Conservation (phyloP, 53 echinoderm and acorn worm genomes). For the Glandiceps talaboti region DNA sequence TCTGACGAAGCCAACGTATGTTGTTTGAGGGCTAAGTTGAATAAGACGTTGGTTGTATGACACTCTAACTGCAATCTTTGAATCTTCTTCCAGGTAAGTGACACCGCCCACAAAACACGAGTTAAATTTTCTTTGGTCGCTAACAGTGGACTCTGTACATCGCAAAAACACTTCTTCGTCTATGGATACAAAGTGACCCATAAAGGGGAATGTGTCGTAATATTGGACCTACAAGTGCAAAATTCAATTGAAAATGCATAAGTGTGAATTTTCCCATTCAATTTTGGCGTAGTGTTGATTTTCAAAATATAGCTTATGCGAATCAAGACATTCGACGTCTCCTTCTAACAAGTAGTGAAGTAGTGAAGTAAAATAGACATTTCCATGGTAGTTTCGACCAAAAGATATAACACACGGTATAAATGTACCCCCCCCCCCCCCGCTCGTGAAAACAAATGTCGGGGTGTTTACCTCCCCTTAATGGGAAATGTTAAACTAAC, state of each 20-base stretch:
- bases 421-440: no score
- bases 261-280: no score
- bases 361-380: no score
- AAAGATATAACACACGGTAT: no score
- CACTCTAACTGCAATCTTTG: slow-evolving; percentile 13
- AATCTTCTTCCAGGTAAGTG: slow-evolving; percentile 11
- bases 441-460: no score
- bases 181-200: slow-evolving; percentile 12
- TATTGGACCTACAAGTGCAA: slow-evolving; percentile 25
- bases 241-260: neutral
- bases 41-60: neutral
- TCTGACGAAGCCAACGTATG: neutral
- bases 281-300: no score
- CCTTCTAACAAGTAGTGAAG: no score
- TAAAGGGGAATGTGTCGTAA: slow-evolving; percentile 13
- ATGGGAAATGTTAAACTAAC: no score
- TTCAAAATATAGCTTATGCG: no score
- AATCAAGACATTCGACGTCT: no score
- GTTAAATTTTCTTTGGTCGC: slow-evolving; percentile 3
- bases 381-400: no score
- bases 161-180: slow-evolving; percentile 13
- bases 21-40: neutral
- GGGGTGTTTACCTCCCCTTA: no score
- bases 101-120: slow-evolving; percentile 29
- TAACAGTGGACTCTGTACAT: slow-evolving; percentile 17